Evolutionary conservation across 2,113 vertebrate genomes (phyloP).

Genomic region (Hiodon alosoides): DNA sequence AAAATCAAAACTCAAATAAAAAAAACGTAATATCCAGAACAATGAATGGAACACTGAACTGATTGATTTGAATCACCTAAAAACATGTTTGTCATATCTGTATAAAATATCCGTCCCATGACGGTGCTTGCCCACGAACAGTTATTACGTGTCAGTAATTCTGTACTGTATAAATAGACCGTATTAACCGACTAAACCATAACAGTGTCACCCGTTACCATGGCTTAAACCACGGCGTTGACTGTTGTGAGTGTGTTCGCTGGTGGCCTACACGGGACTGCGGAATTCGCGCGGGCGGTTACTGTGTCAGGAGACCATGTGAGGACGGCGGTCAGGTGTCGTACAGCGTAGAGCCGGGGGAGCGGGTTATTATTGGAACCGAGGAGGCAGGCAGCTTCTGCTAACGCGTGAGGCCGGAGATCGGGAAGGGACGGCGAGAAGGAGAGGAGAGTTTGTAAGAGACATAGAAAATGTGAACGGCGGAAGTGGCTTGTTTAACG

Average conservation of each 20-base stretch:
- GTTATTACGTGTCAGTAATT: too few species aligned
- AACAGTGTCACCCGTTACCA: too few species aligned
- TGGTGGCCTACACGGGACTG: constrained; percentile 51
- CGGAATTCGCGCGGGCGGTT: constrained; percentile 49
- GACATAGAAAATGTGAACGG: constrained; percentile 4
- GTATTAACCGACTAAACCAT: too few species aligned
- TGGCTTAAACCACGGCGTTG: not conserved
- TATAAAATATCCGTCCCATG: too few species aligned
- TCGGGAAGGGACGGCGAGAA: constrained; percentile 12
- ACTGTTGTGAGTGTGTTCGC: constrained; percentile 31
- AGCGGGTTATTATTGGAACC: constrained; percentile 65
- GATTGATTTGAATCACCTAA: too few species aligned
- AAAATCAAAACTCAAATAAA: too few species aligned
- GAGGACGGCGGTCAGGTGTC: constrained; percentile 68
- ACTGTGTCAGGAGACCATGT: constrained; percentile 66
- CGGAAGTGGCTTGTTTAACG: not conserved
- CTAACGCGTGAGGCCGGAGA: constrained; percentile 60
- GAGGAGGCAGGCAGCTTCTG: constrained; percentile 52
- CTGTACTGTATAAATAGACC: too few species aligned
- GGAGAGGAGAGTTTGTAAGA: constrained; percentile 12
- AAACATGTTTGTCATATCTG: too few species aligned
- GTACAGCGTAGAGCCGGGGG: constrained; percentile 53
- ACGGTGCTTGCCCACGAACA: too few species aligned
- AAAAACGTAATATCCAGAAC: too few species aligned
- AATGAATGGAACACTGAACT: too few species aligned